Conservation (phyloP, 1,140 invertebrate genomes). For the Patella vulgata region DNA sequence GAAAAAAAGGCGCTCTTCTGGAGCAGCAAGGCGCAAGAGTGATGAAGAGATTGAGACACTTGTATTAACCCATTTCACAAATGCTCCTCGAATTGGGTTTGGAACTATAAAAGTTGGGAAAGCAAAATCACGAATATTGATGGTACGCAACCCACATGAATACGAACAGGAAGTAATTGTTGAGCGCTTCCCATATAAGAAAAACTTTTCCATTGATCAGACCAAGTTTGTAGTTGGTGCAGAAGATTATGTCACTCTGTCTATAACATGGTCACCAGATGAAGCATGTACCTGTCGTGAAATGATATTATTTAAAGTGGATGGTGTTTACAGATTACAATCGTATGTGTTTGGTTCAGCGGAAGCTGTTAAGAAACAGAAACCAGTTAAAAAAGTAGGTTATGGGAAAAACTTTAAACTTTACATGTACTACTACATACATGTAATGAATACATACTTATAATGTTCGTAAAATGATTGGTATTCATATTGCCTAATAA, state of each 20-base stretch:
- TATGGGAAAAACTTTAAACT: not conserved
- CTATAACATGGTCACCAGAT: conserved; percentile 49
- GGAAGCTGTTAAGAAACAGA: conserved; percentile 41
- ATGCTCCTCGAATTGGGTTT: conserved; percentile 52
- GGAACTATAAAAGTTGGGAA: conserved; percentile 39
- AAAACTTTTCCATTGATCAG: conserved; percentile 46
- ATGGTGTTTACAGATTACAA: conserved; percentile 51
- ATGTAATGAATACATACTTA: not conserved
- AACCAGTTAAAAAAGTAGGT: conserved; percentile 3
- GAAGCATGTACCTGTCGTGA: conserved; percentile 49
- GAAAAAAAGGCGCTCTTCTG: conserved; percentile 10
- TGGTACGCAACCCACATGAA: conserved; percentile 55
- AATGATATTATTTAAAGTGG: conserved; percentile 54
- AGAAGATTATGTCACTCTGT: conserved; percentile 32
- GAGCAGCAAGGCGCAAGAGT: conserved; percentile 16
- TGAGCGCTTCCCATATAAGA: conserved; percentile 55
- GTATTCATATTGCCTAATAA: not conserved
- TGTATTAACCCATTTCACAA: conserved; percentile 55
- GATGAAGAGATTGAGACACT: conserved; percentile 49
- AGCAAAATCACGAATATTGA: conserved; percentile 38
- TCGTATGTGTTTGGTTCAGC: conserved; percentile 52
- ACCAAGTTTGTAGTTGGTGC: conserved; percentile 39
- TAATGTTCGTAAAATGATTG: not conserved
- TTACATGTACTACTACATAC: not conserved
- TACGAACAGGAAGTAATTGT: conserved; percentile 55